These are phyloP conservation scores for Drosophila macrospina DNA, from an alignment of 2,888 invertebrate species.

Conservation along the genomic window DNA sequence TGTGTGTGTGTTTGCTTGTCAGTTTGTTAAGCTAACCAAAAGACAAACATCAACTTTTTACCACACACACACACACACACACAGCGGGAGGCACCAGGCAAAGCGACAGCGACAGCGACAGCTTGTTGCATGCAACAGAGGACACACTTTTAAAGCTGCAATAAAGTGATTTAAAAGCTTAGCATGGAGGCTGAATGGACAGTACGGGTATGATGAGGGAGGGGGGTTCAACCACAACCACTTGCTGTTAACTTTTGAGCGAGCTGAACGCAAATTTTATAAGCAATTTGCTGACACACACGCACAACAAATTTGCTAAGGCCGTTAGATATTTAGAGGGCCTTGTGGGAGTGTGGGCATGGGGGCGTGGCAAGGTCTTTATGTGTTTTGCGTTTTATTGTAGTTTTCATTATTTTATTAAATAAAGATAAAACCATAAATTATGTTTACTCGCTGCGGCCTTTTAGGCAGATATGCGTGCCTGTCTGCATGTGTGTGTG, in stretches of 20 bases:
- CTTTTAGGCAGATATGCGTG: constrained; percentile 44
- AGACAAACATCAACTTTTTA: constrained; percentile 47
- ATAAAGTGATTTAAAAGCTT: constrained; percentile 23
- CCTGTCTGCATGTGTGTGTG: constrained; percentile 16
- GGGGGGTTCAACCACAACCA: constrained; percentile 35
- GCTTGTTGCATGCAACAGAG: constrained; percentile 51
- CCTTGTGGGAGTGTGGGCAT: neutral
- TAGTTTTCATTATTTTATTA: constrained; percentile 78
- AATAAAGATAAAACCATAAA: constrained; percentile 81
- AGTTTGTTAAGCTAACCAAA: constrained; percentile 34
- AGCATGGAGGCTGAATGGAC: neutral
- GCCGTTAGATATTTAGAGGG: constrained; percentile 20
- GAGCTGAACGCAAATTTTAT: constrained; percentile 54
- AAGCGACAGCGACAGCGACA: constrained; percentile 1
- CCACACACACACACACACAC: constrained; percentile 1
- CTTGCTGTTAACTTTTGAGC: constrained; percentile 54
- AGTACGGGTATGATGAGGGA: neutral
- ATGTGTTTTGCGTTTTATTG: constrained; percentile 43
- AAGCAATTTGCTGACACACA: constrained; percentile 64
- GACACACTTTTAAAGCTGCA: constrained; percentile 33
- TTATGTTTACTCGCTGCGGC: constrained; percentile 69
- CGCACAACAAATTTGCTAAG: constrained; percentile 24
- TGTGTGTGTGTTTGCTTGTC: constrained; percentile 2
- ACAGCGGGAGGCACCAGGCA: neutral
- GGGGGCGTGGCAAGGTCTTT: constrained; percentile 28